Base-by-base conservation (phyloP, 2,113 vertebrate species). In the Caretta caretta region DNA sequence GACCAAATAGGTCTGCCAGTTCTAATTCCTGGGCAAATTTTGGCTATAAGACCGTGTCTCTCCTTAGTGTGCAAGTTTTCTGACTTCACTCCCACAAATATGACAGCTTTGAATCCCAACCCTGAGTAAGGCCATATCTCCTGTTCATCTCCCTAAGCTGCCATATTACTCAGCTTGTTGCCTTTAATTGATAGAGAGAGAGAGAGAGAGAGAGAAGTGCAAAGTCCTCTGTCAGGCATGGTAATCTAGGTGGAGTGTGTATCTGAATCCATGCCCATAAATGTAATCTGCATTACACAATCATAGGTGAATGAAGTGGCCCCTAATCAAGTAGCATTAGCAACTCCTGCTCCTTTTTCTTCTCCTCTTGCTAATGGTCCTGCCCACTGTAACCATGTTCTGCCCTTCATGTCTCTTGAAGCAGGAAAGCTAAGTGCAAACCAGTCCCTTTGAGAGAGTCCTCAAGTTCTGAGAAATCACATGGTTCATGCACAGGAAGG, bases 1-100 rank as follows among this genome's bases (percentile, higher is more conserved):
- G 1, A 65, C 27, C 0, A 0, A 1, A 1, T 22, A 51, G 31
- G 10, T 48, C 4, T 62, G 10, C 79, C 5, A 0, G 75, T 65
- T 79, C 65, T 92, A 24, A 19, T 80, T 90, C 35, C 75, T 22
- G 85, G 42, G 42, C 31, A 62, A 65, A 11, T 29, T 48, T 46
- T 16, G 65, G 81, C 48, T 5, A 8, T 50, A 86, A 0, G 1
- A 22, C 48, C 69, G 49, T 72, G 38, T 57, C 24, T 24, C 0
- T 0, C 56, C 78, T 95, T 57, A 35, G 5, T 10, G 29, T 53
- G 84, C 50, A 42, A 0, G 0, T 65, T 83, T 46, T 19, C 51
- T 92, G 69, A 14, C 11, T 57, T 85, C 59, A 2, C 81, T 96
- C 83, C 48, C 24, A 1, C 53, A 42, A 83, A 83, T 27, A 42